Evolutionary conservation across 2,797 vertebrate genomes (phyloP), one percentile per base, ranked within the genome.

Genomic region (Rallus crepitans): DNA sequence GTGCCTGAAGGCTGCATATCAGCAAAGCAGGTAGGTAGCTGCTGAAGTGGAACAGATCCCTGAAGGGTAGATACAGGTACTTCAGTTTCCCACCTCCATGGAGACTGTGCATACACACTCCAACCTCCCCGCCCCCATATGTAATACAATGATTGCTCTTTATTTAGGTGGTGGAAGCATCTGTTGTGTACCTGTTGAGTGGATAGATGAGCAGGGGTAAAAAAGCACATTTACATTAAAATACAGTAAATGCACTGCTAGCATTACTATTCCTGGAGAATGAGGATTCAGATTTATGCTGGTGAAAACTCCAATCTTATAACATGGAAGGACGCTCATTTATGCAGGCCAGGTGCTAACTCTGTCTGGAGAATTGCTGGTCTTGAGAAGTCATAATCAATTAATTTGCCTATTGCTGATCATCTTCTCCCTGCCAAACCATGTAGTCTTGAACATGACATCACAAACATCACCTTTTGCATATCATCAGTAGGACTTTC

Each of bases 151-250:
- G 19, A n/a, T 33, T 55, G 9, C 18, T 35, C 18, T 55, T 61
- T 9, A 20, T 71, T 76, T 47, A 40, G 28, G 11, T 40, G 14
- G 35, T 21, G 25, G 19, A 48, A 1, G 1, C 1, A 0, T 37
- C 40, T 80, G 28, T 35, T n/a, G 17, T 6, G 9, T 42, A 31
- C 12, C 20, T 73, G 7, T 25, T 56, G n/a, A 28, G 24, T 37
- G 12, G 19, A 42, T 80, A 71, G 30, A 45, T 24, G 31, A 76
- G 7, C 15, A 72, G 13, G 28, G 16, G 8, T 28, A 18, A 48
- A 72, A 76, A 66, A 7, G 7, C 12, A 30, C 0, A 0, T n/a
- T 56, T 71, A 35, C 9, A 8, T 27, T 52, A 28, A 72, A 55
- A 17, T 37, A 68, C 0, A 1, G n/a, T 24, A 65, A 69, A 64